These are phyloP conservation scores for Buathra laborator DNA, from an alignment of 2,888 invertebrate genomes.

Conservation along the genomic window DNA sequence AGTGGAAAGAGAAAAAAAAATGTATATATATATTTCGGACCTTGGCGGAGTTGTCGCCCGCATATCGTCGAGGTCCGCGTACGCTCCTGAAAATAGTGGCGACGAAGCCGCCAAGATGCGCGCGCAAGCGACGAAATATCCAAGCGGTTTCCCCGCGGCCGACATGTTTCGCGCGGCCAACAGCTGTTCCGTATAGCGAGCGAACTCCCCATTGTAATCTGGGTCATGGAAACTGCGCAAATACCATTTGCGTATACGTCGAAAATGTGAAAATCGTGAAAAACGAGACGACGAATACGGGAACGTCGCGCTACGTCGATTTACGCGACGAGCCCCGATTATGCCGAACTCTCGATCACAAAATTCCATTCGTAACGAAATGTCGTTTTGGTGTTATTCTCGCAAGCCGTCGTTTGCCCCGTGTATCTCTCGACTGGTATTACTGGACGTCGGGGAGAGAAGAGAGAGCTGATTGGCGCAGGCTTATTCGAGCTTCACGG, in stretches of 20 bases:
- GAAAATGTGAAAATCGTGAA: slow-evolving; percentile 66
- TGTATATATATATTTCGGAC: slow-evolving; percentile 23
- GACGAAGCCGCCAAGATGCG: slow-evolving; percentile 84
- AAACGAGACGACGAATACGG: slow-evolving; percentile 57
- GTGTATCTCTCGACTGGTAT: slow-evolving; percentile 80
- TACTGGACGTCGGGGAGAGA: slow-evolving; percentile 80
- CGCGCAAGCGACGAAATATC: slow-evolving; percentile 82
- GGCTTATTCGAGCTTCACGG: slow-evolving; percentile 55
- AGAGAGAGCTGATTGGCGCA: slow-evolving; percentile 79
- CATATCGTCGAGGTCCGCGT: slow-evolving; percentile 57
- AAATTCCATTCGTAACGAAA: slow-evolving; percentile 72
- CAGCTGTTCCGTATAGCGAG: slow-evolving; percentile 84
- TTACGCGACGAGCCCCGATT: slow-evolving; percentile 49
- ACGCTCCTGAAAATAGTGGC: slow-evolving; percentile 82
- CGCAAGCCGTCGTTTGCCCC: slow-evolving; percentile 72
- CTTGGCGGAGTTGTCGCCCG: slow-evolving; percentile 20
- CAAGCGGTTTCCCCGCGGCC: slow-evolving; percentile 81
- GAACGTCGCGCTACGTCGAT: slow-evolving; percentile 53
- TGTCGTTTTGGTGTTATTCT: slow-evolving; percentile 68
- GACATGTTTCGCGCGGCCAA: slow-evolving; percentile 83
- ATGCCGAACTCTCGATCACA: slow-evolving; percentile 60
- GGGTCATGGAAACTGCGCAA: slow-evolving; percentile 85
- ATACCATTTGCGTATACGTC: slow-evolving; percentile 69
- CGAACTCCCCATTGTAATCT: slow-evolving; percentile 84
- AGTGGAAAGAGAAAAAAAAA: slow-evolving; percentile 9